These are phyloP conservation scores for Pangasius larnaudii DNA, from an alignment of 2,797 vertebrate species.

Conservation along the genomic window DNA sequence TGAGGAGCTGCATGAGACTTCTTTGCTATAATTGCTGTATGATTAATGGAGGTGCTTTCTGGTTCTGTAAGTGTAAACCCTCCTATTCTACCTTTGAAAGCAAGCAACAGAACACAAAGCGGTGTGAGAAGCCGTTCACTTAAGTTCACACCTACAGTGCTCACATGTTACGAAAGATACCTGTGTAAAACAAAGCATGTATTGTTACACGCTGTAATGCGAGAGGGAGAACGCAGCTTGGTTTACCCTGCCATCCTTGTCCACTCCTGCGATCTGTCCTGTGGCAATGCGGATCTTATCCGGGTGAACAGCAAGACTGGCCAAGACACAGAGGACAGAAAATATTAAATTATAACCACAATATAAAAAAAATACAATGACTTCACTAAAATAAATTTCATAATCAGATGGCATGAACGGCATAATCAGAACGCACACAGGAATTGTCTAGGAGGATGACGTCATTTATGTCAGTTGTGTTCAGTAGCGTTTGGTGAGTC, in stretches of 20 bases:
- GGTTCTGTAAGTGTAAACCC: neutral
- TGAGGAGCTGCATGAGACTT: neutral
- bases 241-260: constrained; percentile 94
- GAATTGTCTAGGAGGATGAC: neutral
- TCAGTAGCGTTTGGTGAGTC: neutral
- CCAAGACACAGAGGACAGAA: constrained; percentile 13
- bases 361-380: neutral
- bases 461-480: neutral
- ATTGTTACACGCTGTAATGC: neutral
- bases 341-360: neutral
- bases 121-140: neutral
- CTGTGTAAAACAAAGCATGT: neutral
- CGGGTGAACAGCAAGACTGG: constrained; percentile 93
- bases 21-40: constrained; percentile 8
- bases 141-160: neutral
- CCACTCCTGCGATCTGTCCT: constrained; percentile 96
- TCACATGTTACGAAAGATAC: neutral
- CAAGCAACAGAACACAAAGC: neutral
- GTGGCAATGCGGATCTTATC: constrained; percentile 98
- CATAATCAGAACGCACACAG: neutral
- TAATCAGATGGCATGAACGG: neutral
- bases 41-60: neutral
- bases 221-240: neutral
- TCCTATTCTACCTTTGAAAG: neutral
- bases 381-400: neutral